Evolutionary conservation across 2,797 vertebrate genomes (phyloP), one percentile per base, ranked within the genome.

Genomic region (Alfaro cultratus): DNA sequence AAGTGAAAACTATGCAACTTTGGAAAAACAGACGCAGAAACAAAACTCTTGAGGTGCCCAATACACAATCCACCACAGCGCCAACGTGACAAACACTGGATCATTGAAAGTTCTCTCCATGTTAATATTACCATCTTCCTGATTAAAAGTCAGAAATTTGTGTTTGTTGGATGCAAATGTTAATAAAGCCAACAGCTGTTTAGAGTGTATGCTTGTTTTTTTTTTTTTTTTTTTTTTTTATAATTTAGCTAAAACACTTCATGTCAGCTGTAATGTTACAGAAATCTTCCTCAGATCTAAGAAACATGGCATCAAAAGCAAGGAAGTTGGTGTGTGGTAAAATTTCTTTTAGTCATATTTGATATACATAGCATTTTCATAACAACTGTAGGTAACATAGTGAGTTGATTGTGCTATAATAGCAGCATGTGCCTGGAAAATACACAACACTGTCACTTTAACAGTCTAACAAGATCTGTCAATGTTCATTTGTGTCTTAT

Each of bases 1-100:
- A 53, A 18, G 62, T 62, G 41, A 76, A 76, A 76, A 46, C 57
- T 76, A 76, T 62, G 74, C 55, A 76, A 64, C 18, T 36, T 64
- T 46, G 29, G 29, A 62, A 45, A 76, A 64, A 47, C 57, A 45
- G 53, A 45, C 43, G 51, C 43, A 31, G 41, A 11, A 76, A 26
- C 62, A 34, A 62, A 76, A 76, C 45, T 34, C 2, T 18, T 11
- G 5, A 45, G n/a, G 9, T 2, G 16, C 39, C 64, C 53, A 23
- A 21, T 23, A 21, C 55, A 46, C 26, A 60, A 12, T 12, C 18
- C n/a, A 12, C 9, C 73, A 36, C 34, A 53, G 73, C 36, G 36
- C 34, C 16, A 15, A 23, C 26, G 7, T 53, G 55, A 43, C 73
- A 57, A 43, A 75, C 43, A 31, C 29, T 11, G 29, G n/a, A 29